Conservation (phyloP, 1,140 invertebrate species). For the Lycorma delicatula region DNA sequence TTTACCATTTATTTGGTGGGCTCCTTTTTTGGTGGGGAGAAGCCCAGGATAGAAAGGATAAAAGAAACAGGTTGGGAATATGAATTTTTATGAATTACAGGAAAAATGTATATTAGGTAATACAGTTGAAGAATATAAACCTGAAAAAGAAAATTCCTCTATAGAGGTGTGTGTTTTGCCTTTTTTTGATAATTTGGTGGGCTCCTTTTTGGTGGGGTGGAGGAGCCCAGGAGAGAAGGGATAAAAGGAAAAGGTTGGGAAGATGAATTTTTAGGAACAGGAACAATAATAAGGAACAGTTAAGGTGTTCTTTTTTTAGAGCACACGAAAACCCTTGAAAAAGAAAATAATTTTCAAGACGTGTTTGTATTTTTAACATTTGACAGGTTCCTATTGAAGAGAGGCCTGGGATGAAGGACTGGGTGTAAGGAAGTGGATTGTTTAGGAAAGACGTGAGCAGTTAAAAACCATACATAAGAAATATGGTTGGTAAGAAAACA, state of each 20-base stretch:
- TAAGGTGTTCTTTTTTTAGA: no score
- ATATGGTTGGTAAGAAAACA: no score
- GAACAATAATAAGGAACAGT: no score
- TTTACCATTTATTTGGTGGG: no score
- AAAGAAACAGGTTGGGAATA: neutral
- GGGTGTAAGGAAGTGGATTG: neutral
- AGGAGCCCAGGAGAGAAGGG: conserved; percentile 2
- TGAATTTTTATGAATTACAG: no score
- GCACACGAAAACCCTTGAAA: no score
- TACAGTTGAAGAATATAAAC: neutral
- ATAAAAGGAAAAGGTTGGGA: neutral
- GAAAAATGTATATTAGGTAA: neutral
- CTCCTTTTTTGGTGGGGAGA: neutral
- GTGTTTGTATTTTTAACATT: no score
- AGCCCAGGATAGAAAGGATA: neutral
- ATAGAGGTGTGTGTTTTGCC: conserved; percentile 1
- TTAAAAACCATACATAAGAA: no score
- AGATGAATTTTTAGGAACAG: neutral
- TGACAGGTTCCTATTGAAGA: no score
- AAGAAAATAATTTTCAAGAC: no score
- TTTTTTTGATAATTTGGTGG: neutral
- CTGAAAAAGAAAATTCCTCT: neutral
- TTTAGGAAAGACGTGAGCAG: no score
- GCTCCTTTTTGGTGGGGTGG: neutral
- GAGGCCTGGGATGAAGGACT: neutral